Evolutionary conservation across 2,888 invertebrate species (phyloP).

Genomic region (Pseudococcus jackbeardsleyi): DNA sequence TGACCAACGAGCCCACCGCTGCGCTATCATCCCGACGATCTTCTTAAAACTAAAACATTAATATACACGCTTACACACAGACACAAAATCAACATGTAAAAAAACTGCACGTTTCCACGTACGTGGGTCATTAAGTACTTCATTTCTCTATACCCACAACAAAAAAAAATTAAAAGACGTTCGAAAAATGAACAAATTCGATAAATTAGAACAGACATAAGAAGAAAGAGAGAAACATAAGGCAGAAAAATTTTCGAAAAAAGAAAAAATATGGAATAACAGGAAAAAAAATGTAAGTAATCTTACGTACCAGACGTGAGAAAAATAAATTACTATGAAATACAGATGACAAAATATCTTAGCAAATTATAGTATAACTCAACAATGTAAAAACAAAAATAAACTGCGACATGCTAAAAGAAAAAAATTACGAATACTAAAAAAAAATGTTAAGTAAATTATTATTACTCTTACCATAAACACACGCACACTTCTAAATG

Average conservation of each 20-base stretch:
- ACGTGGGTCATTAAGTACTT: neutral
- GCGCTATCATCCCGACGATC: neutral
- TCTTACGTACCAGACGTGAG: neutral
- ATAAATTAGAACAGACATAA: neutral
- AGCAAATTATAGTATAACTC: neutral
- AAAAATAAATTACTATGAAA: neutral
- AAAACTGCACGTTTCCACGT: neutral
- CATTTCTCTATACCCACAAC: neutral
- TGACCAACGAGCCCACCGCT: neutral
- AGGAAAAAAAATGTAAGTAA: neutral
- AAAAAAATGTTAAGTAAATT: constrained; percentile 31
- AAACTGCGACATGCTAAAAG: neutral
- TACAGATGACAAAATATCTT: neutral
- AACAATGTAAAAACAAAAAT: neutral
- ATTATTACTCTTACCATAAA: constrained; percentile 24
- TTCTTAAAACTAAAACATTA: constrained; percentile 1
- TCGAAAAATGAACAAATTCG: neutral
- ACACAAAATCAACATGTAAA: neutral
- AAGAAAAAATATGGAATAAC: neutral
- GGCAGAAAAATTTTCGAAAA: neutral
- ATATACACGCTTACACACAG: neutral
- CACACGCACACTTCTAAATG: constrained; percentile 30
- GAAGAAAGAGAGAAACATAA: neutral
- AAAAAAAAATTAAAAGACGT: neutral
- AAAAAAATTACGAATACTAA: neutral